Conservation (phyloP, 2,888 invertebrate genomes). For the Protophormia terraenovae region DNA sequence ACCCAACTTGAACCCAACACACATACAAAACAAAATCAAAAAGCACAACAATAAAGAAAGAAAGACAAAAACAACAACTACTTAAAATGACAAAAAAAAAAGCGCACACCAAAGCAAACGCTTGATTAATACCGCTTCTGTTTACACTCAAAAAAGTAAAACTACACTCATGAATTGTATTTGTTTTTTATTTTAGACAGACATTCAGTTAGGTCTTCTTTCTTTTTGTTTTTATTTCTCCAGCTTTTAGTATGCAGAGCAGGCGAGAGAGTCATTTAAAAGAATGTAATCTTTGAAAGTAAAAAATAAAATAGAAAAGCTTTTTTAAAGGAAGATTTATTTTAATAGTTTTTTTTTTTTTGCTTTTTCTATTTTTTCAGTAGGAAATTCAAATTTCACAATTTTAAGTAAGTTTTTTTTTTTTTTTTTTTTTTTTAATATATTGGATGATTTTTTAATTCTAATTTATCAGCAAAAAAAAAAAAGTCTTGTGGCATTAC, state of each 20-base stretch:
- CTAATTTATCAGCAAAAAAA: no score
- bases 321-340: background rate
- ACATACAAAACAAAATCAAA: slow-evolving; percentile 34
- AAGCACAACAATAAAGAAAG: slow-evolving; percentile 1
- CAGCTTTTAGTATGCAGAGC: slow-evolving; percentile 1
- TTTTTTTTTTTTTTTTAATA: no score
- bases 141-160: background rate
- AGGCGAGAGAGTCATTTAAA: background rate
- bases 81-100: slow-evolving; percentile 1
- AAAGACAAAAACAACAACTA: slow-evolving; percentile 31
- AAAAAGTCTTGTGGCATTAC: no score
- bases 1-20: slow-evolving; percentile 60
- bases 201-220: background rate
- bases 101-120: slow-evolving; percentile 17
- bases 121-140: background rate
- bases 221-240: slow-evolving; percentile 9
- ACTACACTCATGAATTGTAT: slow-evolving; percentile 5
- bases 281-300: background rate
- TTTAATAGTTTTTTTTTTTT: no score
- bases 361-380: no score
- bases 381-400: no score
- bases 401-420: no score
- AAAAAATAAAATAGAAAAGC: background rate
- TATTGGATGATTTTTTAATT: no score
- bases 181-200: slow-evolving; percentile 18